phyloP scores from a whole-genome alignment of 2,113 vertebrate genomes.

The Trogon melanurus region DNA sequence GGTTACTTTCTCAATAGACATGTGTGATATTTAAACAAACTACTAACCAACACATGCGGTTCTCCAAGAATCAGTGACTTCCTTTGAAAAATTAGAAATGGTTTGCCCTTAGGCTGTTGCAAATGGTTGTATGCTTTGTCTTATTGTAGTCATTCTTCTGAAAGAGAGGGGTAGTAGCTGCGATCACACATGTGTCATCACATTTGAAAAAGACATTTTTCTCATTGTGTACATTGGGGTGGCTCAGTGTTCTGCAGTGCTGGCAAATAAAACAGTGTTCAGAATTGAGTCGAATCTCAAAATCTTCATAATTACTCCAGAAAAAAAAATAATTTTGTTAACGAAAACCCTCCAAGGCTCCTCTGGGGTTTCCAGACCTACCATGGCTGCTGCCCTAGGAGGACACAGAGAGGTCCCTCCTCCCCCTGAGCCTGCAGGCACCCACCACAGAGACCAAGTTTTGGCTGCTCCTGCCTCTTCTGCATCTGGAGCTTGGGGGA shows the following conservation, averaged over 20 bases:
- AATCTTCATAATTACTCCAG: neutral
- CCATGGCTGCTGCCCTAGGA: neutral
- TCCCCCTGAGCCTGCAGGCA: neutral
- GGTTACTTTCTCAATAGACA: neutral
- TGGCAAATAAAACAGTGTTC: neutral
- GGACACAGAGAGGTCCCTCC: neutral
- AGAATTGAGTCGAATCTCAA: neutral
- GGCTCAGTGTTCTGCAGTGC: neutral
- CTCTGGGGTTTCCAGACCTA: neutral
- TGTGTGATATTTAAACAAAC: neutral
- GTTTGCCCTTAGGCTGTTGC: neutral
- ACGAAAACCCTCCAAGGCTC: neutral
- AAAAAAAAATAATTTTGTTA: neutral
- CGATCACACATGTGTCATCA: neutral
- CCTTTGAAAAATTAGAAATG: neutral
- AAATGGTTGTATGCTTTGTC: neutral
- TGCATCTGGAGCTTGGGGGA: neutral
- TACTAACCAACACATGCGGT: neutral
- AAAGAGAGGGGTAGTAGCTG: neutral
- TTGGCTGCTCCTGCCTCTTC: neutral
- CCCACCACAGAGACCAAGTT: accelerated
- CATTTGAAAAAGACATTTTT: neutral
- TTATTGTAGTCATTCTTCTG: neutral
- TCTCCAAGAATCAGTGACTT: neutral
- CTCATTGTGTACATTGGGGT: neutral